Conservation (phyloP, 2,888 invertebrate species). For the Heteromyza rotundicornis region DNA sequence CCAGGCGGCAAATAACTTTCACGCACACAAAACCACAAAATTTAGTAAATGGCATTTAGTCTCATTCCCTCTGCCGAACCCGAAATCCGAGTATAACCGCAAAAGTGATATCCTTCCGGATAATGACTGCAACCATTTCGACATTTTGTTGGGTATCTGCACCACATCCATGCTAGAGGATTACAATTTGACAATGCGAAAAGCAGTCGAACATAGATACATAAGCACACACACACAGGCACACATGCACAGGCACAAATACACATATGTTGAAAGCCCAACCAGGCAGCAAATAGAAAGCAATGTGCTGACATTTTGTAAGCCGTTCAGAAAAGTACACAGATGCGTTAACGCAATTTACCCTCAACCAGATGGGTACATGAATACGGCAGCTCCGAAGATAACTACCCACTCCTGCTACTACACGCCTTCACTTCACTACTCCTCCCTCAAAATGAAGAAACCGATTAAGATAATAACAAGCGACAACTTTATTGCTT, state of each 20-base stretch:
- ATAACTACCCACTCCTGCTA: too few relatives aligned
- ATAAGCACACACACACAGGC: too few relatives aligned
- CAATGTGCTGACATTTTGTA: neutral
- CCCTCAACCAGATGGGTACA: neutral
- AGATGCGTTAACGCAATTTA: neutral
- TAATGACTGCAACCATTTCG: neutral
- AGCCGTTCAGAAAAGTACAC: neutral
- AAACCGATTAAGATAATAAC: conserved; percentile 53
- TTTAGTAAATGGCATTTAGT: conserved; percentile 1
- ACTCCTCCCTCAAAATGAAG: conserved; percentile 12
- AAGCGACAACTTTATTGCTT: conserved; percentile 56
- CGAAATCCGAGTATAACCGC: neutral
- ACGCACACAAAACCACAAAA: neutral
- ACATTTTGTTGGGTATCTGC: too few relatives aligned
- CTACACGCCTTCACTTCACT: too few relatives aligned
- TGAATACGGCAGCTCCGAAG: too few relatives aligned
- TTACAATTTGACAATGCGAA: too few relatives aligned
- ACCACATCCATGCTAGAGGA: too few relatives aligned
- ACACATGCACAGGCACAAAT: neutral
- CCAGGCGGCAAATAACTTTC: neutral
- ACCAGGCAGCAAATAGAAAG: neutral
- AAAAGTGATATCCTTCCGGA: conserved; percentile 2
- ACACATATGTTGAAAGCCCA: too few relatives aligned
- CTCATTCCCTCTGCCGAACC: neutral
- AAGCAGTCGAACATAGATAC: too few relatives aligned